A percentile compares a stretch with the other conserved stretches of the same genome.
phyloP scores from a whole-genome alignment of 1,140 invertebrate species.

The Leptonema lineaticorne region DNA sequence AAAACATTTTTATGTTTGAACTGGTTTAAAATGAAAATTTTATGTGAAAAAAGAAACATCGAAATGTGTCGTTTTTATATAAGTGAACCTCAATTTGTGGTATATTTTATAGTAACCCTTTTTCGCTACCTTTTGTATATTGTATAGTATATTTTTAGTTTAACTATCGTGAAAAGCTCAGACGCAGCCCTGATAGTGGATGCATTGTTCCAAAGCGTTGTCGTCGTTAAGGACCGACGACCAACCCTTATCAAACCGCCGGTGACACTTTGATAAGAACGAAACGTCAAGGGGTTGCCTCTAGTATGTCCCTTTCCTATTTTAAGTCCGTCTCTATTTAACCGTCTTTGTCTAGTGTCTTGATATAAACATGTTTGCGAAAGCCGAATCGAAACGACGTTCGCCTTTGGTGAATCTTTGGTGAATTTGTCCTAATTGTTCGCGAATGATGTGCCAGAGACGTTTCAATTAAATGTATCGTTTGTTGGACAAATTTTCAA shows the following conservation, averaged over 20 bases:
- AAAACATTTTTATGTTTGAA: too few species aligned
- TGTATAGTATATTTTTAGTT: too few species aligned
- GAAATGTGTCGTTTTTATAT: too few species aligned
- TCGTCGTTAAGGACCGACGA: not conserved
- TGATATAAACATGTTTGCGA: not conserved
- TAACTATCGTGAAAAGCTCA: not conserved
- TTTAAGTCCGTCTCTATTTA: not conserved
- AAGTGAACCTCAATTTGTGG: too few species aligned
- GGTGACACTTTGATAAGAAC: constrained; percentile 13
- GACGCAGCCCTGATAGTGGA: not conserved
- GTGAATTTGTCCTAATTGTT: constrained; percentile 13
- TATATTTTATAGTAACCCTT: too few species aligned
- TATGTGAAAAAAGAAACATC: too few species aligned
- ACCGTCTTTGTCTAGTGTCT: not conserved
- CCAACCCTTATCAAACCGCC: constrained; percentile 2
- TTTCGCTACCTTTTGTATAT: too few species aligned
- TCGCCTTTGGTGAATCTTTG: not conserved
- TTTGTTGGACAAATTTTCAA: too few species aligned
- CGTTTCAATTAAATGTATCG: constrained; percentile 1
- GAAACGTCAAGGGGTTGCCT: not conserved
- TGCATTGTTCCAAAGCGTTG: constrained; percentile 1
- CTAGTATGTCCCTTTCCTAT: not conserved
- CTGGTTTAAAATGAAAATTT: too few species aligned
- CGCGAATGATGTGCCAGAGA: not conserved
- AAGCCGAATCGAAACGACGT: not conserved